A percentile compares a stretch with the other conserved stretches of the same genome.
Conservation (phyloP, 2,797 vertebrate species). For the Balearica regulorum region DNA sequence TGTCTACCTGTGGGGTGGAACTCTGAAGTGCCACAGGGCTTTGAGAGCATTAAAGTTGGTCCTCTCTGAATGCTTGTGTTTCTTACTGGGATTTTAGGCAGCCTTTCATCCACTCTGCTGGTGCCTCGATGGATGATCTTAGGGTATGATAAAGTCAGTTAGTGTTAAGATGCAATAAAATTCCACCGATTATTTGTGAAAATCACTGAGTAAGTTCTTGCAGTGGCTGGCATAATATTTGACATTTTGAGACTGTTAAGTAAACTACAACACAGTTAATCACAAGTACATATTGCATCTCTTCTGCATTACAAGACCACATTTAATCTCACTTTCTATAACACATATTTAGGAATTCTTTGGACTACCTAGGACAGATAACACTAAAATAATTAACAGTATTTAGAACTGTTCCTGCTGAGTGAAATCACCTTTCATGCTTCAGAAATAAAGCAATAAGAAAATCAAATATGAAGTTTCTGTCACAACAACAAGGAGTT, state of each 20-base stretch:
- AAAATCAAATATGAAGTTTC: neutral
- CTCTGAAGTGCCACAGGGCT: neutral
- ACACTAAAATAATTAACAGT: neutral
- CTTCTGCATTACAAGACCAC: neutral
- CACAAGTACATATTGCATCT: neutral
- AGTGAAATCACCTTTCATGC: neutral
- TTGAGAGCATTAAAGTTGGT: slow-evolving; percentile 17
- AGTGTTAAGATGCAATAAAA: neutral
- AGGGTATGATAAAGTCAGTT: slow-evolving; percentile 10
- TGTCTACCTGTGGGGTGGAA: neutral
- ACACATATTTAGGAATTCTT: neutral
- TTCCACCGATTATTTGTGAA: slow-evolving; percentile 8
- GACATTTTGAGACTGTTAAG: neutral
- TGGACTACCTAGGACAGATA: neutral
- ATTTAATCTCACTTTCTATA: neutral
- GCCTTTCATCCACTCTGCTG: neutral
- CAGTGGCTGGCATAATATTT: neutral
- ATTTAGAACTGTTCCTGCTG: neutral
- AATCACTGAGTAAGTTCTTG: neutral
- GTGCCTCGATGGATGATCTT: neutral
- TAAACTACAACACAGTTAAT: neutral
- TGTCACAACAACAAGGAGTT: neutral
- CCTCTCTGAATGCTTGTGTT: neutral
- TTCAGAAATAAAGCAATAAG: neutral
- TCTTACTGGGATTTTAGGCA: neutral